phyloP scores from a whole-genome alignment of 2,888 invertebrate species.

The Campopleginae sp. region DNA sequence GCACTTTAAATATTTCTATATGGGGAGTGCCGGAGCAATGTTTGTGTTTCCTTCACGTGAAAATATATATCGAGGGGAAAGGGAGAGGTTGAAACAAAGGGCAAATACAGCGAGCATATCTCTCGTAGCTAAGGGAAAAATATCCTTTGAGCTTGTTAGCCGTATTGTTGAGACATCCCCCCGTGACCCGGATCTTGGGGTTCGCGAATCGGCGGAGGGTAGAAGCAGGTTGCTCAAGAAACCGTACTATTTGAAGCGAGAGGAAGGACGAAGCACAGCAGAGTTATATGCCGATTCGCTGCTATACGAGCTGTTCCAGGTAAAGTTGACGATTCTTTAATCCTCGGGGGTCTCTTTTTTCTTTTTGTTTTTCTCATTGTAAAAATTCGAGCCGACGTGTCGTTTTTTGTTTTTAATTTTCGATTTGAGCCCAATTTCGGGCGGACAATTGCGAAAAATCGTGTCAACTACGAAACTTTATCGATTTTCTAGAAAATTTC shows the following conservation, averaged over 20 bases:
- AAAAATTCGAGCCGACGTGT: neutral
- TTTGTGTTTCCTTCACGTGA: neutral
- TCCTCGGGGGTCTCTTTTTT: no score
- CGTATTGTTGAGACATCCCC: conserved; percentile 49
- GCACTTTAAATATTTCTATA: neutral
- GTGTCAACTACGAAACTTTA: neutral
- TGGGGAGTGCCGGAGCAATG: neutral
- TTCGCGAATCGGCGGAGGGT: conserved; percentile 50
- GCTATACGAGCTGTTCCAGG: neutral
- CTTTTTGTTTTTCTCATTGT: neutral
- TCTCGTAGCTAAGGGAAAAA: conserved; percentile 37
- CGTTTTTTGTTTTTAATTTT: neutral
- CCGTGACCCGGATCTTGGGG: conserved; percentile 63
- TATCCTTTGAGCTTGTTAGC: conserved; percentile 64
- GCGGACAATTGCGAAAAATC: neutral
- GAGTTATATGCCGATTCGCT: neutral
- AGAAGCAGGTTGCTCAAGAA: conserved; percentile 42
- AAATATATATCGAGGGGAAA: neutral
- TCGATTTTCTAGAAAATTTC: neutral
- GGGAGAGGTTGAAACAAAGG: neutral
- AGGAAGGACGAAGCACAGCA: no score
- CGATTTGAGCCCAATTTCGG: neutral
- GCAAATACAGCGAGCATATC: conserved; percentile 1
- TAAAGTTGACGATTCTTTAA: neutral
- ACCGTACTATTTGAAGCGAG: conserved; percentile 28